A percentile compares a stretch with the other conserved stretches of the same genome.
These are phyloP conservation scores for Marisa cornuarietis DNA, from an alignment of 1,140 invertebrate species.

Conservation along the genomic window DNA sequence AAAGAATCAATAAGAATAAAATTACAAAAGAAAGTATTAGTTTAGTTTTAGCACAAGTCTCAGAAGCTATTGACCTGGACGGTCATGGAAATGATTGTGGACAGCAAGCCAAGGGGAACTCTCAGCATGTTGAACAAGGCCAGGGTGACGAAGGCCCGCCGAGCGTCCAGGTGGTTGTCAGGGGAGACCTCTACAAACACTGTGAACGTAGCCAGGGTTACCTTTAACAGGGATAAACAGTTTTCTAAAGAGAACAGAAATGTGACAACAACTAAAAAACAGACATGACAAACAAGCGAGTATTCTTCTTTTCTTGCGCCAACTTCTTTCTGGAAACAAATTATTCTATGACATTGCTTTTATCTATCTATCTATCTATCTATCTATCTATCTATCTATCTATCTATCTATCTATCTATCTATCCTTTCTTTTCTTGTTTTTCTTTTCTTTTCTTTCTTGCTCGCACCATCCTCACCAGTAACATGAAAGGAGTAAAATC, in stretches of 20 bases:
- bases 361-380: no score
- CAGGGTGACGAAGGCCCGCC: conserved; percentile 91
- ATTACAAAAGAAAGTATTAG: conserved; percentile 10
- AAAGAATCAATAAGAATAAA: no score
- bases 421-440: no score
- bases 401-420: no score
- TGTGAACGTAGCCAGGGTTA: conserved; percentile 36
- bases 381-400: no score
- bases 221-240: conserved; percentile 14
- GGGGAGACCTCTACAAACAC: conserved; percentile 25
- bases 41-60: neutral
- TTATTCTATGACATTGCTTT: neutral
- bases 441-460: no score
- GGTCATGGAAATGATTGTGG: conserved; percentile 34
- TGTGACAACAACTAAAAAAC: neutral
- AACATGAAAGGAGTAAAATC: neutral
- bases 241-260: neutral
- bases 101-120: conserved; percentile 77
- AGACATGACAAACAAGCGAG: neutral
- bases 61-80: conserved; percentile 18
- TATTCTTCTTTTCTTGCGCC: neutral
- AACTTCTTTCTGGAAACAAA: neutral
- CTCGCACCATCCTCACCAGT: neutral
- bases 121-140: conserved; percentile 96
- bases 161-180: conserved; percentile 75